Conservation (phyloP, 2,888 invertebrate genomes). For the Pyrochroa serraticornis region DNA sequence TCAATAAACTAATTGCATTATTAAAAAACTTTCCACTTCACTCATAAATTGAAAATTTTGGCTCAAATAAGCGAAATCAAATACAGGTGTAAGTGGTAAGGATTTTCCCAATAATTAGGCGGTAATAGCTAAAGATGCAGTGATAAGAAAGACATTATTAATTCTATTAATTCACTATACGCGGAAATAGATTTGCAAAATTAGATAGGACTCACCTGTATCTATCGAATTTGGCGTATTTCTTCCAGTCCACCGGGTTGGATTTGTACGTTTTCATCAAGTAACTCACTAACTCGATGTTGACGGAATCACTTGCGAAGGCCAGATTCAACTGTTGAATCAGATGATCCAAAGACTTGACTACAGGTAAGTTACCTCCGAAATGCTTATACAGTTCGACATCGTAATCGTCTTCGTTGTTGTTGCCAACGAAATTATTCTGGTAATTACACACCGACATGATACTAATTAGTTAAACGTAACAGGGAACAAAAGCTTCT, state of each 20-base stretch:
- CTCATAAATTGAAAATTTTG: no score
- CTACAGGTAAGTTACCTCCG: conserved; percentile 45
- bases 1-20: background rate
- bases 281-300: conserved; percentile 88
- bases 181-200: background rate
- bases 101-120: no score
- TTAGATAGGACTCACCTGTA: conserved; percentile 75
- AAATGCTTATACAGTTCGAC: conserved; percentile 44
- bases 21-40: background rate
- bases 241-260: conserved; percentile 89
- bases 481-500: conserved; percentile 11
- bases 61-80: no score
- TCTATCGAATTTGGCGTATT: conserved; percentile 92
- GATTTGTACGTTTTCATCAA: conserved; percentile 84
- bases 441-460: conserved; percentile 34
- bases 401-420: conserved; percentile 36
- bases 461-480: conserved; percentile 4
- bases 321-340: conserved; percentile 74
- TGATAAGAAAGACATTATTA: no score
- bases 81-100: no score
- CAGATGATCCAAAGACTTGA: conserved; percentile 65
- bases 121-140: no score
- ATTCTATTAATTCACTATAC: no score
- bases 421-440: conserved; percentile 21
- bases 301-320: conserved; percentile 81